phyloP scores from a whole-genome alignment of 2,797 vertebrate species.

The Diplodus puntazzo region DNA sequence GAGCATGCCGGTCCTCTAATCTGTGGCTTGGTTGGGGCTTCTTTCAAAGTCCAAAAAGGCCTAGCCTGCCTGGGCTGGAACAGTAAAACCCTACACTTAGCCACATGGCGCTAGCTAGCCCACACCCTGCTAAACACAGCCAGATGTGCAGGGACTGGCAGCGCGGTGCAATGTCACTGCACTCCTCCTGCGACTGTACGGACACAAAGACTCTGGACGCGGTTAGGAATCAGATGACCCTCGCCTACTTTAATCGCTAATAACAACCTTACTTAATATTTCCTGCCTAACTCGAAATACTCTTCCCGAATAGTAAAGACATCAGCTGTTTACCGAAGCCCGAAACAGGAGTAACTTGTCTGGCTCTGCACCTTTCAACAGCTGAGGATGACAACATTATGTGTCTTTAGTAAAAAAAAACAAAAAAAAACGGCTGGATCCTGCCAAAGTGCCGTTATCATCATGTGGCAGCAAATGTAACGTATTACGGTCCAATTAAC shows the following conservation, averaged over 20 bases:
- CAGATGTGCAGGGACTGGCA: slow-evolving; percentile 80
- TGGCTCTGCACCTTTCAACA: slow-evolving; percentile 30
- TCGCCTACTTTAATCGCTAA: neutral
- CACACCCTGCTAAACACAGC: slow-evolving; percentile 85
- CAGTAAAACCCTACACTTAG: slow-evolving; percentile 87
- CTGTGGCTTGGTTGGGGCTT: slow-evolving; percentile 77
- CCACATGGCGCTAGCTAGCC: slow-evolving; percentile 80
- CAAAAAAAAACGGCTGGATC: slow-evolving; percentile 14
- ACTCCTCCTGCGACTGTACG: slow-evolving; percentile 33
- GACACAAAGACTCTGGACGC: slow-evolving; percentile 6
- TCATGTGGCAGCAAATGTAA: slow-evolving; percentile 47
- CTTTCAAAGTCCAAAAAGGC: slow-evolving; percentile 78
- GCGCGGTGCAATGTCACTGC: slow-evolving; percentile 63
- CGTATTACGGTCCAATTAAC: slow-evolving; percentile 61
- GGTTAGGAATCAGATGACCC: slow-evolving; percentile 4
- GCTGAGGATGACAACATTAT: slow-evolving; percentile 37
- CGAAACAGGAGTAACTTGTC: slow-evolving; percentile 28
- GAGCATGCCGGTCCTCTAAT: slow-evolving; percentile 78
- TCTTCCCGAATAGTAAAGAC: too few relatives aligned
- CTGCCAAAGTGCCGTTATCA: slow-evolving; percentile 49
- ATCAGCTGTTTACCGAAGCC: neutral
- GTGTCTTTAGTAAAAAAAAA: slow-evolving; percentile 40
- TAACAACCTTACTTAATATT: neutral
- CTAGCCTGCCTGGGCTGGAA: slow-evolving; percentile 74
- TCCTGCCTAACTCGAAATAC: too few relatives aligned